Base-by-base conservation (phyloP, 2,113 vertebrate species). In the Montifringilla adamsi region DNA sequence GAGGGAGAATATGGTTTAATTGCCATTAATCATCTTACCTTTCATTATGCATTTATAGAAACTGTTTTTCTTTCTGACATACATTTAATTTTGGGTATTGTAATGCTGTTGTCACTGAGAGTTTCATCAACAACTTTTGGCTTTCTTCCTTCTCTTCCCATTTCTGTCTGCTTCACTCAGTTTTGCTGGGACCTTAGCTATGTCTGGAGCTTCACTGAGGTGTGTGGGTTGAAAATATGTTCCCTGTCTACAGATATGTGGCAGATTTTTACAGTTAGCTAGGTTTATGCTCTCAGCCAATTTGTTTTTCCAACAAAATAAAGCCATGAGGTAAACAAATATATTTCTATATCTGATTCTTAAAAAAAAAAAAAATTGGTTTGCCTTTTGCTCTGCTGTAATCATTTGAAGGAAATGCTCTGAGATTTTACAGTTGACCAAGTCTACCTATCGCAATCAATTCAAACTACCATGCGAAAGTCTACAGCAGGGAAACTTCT, bases 21-120 rank as follows among this genome's bases (percentile, higher is more conserved):
- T 95, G 67, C 49, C 60, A 87, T 96, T 92, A 93, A 96, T 97
- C 92, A 86, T 72, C 41, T 86, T 93, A 88, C 27, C 59, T 88
- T 94, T 81, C 64, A 68, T 86, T 60, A 64, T 58, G 28, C 68
- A 52, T 63, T 81, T 80, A 80, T 63, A 67, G 59, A 88, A 62
- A 80, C 39, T 62, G 28, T 62, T 76, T 79, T 87, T 95, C 75
- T 85, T 62, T 92, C 78, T 84, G 83, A 84, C 66, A 30, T 92
- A 43, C 68, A 68, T 96, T 94, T 95, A 91, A 80, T 94, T 90
- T 92, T 84, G 28, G 72, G 44, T 68, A 31, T 74, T 64, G 19
- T 86, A 84, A 77, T 72, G 43, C 14, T 77, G 0, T 88, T 75
- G 75, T 88, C 68, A 70, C 59, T 56, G 64, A 63, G 46, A 66